These are phyloP conservation scores for Sebastes nivosus DNA, from an alignment of 2,797 vertebrate genomes.

Conservation along the genomic window DNA sequence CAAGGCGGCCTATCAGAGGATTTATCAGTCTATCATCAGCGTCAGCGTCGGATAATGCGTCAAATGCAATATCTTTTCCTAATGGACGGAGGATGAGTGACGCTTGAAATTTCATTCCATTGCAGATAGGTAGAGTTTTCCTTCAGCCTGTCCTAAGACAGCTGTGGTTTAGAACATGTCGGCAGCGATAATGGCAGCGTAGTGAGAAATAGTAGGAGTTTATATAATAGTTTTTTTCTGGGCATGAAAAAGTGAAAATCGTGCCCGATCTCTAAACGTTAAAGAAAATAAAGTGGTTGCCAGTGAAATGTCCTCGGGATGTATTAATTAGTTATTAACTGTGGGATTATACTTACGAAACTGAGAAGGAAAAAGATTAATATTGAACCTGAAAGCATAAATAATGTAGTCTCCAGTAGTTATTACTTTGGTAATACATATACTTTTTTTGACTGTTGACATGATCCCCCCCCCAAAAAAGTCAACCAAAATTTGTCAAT, in stretches of 20 bases:
- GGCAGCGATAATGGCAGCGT: constrained; percentile 1
- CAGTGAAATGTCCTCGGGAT: background rate
- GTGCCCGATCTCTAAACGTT: background rate
- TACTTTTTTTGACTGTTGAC: background rate
- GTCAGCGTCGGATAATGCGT: constrained; percentile 47
- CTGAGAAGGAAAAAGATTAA: background rate
- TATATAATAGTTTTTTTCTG: background rate
- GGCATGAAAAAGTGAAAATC: background rate
- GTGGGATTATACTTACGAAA: background rate
- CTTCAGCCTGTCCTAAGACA: constrained; percentile 15
- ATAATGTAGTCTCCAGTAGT: background rate
- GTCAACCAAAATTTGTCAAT: background rate
- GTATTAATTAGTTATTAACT: background rate
- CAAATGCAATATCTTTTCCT: constrained; percentile 47
- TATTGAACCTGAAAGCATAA: background rate
- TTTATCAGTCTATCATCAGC: constrained; percentile 38
- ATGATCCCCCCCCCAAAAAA: background rate
- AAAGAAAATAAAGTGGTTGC: background rate
- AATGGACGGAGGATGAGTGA: constrained; percentile 28
- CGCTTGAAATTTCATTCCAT: constrained; percentile 43
- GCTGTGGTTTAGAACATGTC: constrained; percentile 18
- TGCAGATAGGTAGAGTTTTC: constrained; percentile 29
- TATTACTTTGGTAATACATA: background rate
- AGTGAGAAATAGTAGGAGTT: background rate
- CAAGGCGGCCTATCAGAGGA: constrained; percentile 28